These are phyloP conservation scores for Watsonalla binaria DNA, from an alignment of 2,888 invertebrate species.

Conservation along the genomic window DNA sequence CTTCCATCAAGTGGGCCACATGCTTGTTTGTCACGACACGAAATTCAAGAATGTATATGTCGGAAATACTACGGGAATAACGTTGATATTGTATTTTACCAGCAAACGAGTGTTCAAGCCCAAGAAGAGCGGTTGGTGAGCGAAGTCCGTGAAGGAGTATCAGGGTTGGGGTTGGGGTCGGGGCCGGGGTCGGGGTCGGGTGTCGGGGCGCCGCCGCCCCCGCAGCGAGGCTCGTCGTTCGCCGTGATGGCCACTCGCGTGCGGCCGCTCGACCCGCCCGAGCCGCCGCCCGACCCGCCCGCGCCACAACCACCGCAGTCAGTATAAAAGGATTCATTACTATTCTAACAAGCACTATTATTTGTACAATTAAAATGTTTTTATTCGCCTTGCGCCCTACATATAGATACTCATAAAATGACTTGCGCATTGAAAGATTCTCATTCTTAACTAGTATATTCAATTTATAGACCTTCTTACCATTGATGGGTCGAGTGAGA, in stretches of 20 bases:
- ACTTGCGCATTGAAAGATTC: too few species aligned
- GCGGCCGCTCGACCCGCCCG: slow-evolving; percentile 49
- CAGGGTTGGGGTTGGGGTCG: background rate
- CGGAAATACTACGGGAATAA: slow-evolving; percentile 18
- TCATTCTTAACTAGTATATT: too few species aligned
- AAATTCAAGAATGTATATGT: background rate
- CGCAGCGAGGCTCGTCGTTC: slow-evolving; percentile 93
- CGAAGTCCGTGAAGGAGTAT: slow-evolving; percentile 12
- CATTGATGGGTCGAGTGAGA: background rate
- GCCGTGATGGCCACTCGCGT: slow-evolving; percentile 85
- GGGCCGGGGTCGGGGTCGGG: background rate
- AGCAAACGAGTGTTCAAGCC: background rate
- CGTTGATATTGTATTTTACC: background rate
- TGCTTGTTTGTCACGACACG: too few species aligned
- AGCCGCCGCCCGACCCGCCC: slow-evolving; percentile 32
- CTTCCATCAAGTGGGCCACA: too few species aligned
- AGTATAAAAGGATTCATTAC: slow-evolving; percentile 12
- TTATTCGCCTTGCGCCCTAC: too few species aligned
- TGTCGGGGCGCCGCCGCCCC: slow-evolving; percentile 82
- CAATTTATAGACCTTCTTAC: background rate
- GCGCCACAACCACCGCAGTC: slow-evolving; percentile 66
- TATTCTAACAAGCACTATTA: background rate
- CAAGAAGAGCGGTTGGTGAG: slow-evolving; percentile 17
- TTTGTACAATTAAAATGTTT: too few species aligned
- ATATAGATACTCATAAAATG: too few species aligned